Percentiles rank a stretch among this genome's conserved stretches.
phyloP scores from a whole-genome alignment of 2,797 vertebrate genomes.

The Tadarida brasiliensis region DNA sequence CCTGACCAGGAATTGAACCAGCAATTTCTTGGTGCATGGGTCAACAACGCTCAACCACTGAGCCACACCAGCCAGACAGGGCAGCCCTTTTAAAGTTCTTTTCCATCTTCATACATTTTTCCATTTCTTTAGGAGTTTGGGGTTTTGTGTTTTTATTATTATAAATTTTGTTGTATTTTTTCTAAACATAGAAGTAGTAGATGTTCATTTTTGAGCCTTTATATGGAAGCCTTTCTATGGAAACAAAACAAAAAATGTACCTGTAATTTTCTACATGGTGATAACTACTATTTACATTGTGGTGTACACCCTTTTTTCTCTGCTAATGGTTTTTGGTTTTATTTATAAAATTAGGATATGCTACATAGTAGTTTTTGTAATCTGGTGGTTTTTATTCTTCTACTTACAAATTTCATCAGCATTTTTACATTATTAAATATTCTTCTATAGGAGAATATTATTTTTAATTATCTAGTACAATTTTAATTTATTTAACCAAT shows the following conservation, averaged over 20 bases:
- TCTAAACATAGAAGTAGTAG: neutral
- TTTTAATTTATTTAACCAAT: neutral
- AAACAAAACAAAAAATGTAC: conserved; percentile 23
- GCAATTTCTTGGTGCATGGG: too few relatives aligned
- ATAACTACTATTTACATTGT: conserved; percentile 11
- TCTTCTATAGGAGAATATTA: neutral
- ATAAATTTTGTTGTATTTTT: neutral
- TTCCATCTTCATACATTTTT: neutral
- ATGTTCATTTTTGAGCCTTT: conserved; percentile 8
- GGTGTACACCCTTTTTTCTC: neutral
- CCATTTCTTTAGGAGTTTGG: neutral
- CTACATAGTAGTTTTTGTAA: neutral
- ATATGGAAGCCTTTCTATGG: neutral
- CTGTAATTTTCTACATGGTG: neutral
- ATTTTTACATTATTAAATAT: neutral
- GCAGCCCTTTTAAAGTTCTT: neutral
- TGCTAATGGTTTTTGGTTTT: conserved; percentile 1
- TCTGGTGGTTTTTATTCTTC: neutral
- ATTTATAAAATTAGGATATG: neutral
- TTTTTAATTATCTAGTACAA: conserved; percentile 2
- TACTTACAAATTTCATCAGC: neutral
- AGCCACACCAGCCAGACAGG: too few relatives aligned
- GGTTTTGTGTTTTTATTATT: neutral
- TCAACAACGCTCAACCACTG: too few relatives aligned
- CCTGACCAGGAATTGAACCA: too few relatives aligned